Evolutionary conservation across 2,113 vertebrate species (phyloP).

Genomic region (Myrmophylax atrothorax): DNA sequence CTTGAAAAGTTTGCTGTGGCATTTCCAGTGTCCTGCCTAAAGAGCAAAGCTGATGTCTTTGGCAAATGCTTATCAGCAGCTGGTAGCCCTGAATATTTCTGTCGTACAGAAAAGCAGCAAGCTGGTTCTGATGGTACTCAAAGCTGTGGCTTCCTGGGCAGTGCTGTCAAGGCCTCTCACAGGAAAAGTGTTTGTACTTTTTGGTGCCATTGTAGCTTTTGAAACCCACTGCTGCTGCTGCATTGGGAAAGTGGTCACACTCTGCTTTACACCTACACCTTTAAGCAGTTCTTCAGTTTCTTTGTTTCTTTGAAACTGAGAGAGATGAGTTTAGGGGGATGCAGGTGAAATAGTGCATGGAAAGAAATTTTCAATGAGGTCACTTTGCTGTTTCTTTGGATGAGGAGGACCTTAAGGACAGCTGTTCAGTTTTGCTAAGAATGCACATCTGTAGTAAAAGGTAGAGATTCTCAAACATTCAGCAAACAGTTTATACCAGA

Average conservation of each 20-base stretch:
- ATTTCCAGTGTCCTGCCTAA: not conserved
- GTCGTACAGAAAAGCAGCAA: slow-evolving; percentile 15
- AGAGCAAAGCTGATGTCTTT: not conserved
- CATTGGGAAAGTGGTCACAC: not conserved
- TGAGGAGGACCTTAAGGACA: not conserved
- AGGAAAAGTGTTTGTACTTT: not conserved
- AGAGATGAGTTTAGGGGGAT: not conserved
- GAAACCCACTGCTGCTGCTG: not conserved
- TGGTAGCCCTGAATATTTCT: not conserved
- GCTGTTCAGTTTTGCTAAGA: not conserved
- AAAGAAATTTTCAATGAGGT: not conserved
- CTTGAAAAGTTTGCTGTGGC: not conserved
- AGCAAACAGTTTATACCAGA: not conserved
- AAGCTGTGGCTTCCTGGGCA: not conserved
- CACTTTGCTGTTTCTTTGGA: not conserved
- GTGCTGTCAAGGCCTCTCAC: not conserved
- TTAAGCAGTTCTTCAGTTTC: not conserved
- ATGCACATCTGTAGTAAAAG: not conserved
- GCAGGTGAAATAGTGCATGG: not conserved
- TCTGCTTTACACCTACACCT: not conserved
- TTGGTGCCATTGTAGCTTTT: not conserved
- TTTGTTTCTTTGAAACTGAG: not conserved
- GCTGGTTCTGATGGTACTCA: not conserved
- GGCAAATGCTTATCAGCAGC: not conserved
- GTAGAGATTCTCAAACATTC: not conserved